Evolutionary conservation across 2,888 invertebrate species (phyloP).

Genomic region (Heliconius sara): DNA sequence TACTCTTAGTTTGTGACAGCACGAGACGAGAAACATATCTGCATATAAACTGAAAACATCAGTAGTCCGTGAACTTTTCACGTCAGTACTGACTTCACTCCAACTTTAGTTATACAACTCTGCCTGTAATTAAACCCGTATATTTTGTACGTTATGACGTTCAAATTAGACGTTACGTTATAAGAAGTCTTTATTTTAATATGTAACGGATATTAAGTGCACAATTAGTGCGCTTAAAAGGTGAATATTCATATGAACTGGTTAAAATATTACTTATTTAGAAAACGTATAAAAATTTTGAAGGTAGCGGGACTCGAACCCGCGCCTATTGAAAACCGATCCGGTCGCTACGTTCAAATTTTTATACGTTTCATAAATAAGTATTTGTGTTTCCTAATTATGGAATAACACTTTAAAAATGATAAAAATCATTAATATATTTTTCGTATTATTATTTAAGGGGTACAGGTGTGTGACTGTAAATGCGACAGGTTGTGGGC

Average conservation of each 20-base stretch:
- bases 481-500: too few relatives aligned
- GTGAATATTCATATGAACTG: not conserved
- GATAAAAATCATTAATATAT: not conserved
- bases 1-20: slow-evolving; percentile 49
- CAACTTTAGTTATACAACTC: slow-evolving; percentile 48
- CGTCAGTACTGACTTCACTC: slow-evolving; percentile 48
- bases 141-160: slow-evolving; percentile 38
- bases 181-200: slow-evolving; percentile 16
- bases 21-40: slow-evolving; percentile 48
- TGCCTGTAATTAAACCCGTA: slow-evolving; percentile 47
- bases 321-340: too few relatives aligned
- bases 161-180: slow-evolving; percentile 30
- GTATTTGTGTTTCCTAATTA: too few relatives aligned
- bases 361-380: too few relatives aligned
- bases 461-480: too few relatives aligned
- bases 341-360: too few relatives aligned
- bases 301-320: too few relatives aligned
- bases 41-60: slow-evolving; percentile 53
- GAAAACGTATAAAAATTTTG: too few relatives aligned
- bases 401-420: too few relatives aligned
- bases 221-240: not conserved
- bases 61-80: slow-evolving; percentile 50
- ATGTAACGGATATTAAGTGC: not conserved
- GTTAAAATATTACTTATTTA: not conserved
- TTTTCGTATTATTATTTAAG: not conserved